Percentiles rank a stretch among this genome's conserved stretches.
phyloP scores from a whole-genome alignment of 1,140 invertebrate species.

The Habropoda laboriosa region DNA sequence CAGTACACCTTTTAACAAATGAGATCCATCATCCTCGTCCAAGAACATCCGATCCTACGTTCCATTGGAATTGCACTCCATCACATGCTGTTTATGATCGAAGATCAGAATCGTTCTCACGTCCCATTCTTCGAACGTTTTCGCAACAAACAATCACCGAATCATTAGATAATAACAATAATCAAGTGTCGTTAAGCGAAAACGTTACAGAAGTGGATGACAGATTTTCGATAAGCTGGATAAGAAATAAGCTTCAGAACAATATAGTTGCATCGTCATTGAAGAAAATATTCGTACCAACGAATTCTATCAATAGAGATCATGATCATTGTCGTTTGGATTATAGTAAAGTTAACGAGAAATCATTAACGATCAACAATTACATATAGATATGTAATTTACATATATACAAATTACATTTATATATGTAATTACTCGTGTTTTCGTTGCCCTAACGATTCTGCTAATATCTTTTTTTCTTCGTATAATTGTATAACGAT shows the following conservation, averaged over 20 bases:
- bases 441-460: background rate
- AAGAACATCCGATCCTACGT: slow-evolving; percentile 17
- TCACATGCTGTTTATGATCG: background rate
- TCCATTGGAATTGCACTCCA: background rate
- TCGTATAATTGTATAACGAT: background rate
- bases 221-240: slow-evolving; percentile 21
- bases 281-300: background rate
- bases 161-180: slow-evolving; percentile 35
- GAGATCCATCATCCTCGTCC: slow-evolving; percentile 6
- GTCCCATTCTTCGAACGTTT: background rate
- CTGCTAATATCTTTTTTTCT: background rate
- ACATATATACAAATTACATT: too few species aligned
- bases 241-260: slow-evolving; percentile 26
- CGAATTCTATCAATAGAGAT: background rate
- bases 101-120: background rate
- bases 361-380: background rate
- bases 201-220: slow-evolving; percentile 3
- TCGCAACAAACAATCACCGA: background rate
- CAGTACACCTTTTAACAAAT: background rate
- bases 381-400: background rate
- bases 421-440: background rate
- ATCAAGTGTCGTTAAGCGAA: slow-evolving; percentile 4
- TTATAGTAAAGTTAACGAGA: slow-evolving; percentile 39
- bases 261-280: slow-evolving; percentile 24
- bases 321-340: slow-evolving; percentile 14